Base-by-base conservation (phyloP, 2,113 vertebrate species). In the Barbus barbus region DNA sequence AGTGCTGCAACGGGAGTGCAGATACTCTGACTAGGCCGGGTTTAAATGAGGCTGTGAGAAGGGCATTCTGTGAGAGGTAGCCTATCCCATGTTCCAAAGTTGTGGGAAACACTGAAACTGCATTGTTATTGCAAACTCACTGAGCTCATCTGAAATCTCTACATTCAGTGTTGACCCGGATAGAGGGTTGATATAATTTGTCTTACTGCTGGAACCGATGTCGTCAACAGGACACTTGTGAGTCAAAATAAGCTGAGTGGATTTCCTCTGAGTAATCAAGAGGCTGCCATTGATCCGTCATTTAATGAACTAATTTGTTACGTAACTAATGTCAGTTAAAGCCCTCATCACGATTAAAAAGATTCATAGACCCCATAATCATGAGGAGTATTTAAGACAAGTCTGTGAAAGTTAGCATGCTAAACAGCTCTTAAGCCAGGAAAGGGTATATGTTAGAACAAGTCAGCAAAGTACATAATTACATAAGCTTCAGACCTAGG, bases 41-140 rank as follows among this genome's bases (percentile, higher is more conserved):
- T 87, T 93, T 87, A 90, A 89, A 89, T 92, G 90, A 92, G 69
- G 5, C 81, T 63, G 41, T 14, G 12, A 33, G 60, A 36, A 44
- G 63, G 58, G 65, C 83, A 78, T 56, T 41, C 36, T 87, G 48
- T 28, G 44, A 85, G 44, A 56, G 7, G 18, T 53, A 44, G 48
- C 18, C 53, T 63, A 78, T 36, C 65, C 31, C 56, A 71, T 41
- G 36, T 87, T 56, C 44, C 74, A 85, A 28, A 51, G 16, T 76
- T 28, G 74, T 85, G 80, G 80, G 44, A 85, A 87, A 87, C 83
- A 85, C 58, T 83, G 58, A 80, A 72, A 83, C 51, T 78, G 60
- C 46, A n/a, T 73, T 56, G 83, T 83, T 72, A 76, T 79, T 74
- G 38, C 28, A 87, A 73, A 31, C 41, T 28, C 69, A 38, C 46